phyloP scores from a whole-genome alignment of 2,797 vertebrate species.

The Tenualosa ilisha region DNA sequence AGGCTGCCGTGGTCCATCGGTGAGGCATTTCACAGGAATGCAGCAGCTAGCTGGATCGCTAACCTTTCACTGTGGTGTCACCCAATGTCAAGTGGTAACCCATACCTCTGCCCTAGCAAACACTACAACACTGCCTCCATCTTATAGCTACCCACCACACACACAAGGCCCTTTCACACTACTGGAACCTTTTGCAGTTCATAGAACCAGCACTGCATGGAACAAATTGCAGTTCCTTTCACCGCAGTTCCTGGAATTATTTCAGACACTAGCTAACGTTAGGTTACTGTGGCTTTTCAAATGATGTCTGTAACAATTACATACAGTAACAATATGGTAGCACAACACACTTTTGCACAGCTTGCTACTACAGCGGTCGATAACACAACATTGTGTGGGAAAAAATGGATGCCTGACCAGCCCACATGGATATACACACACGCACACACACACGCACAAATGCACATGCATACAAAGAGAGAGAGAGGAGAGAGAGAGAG shows the following conservation, averaged over 20 bases:
- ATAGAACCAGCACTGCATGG: too few species aligned
- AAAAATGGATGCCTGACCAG: neutral
- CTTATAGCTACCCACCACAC: neutral
- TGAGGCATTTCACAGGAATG: conserved; percentile 13
- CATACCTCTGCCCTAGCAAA: neutral
- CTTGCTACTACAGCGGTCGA: neutral
- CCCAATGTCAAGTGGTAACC: neutral
- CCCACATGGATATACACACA: neutral
- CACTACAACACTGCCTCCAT: neutral
- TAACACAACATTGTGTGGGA: neutral
- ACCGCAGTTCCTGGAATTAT: too few species aligned
- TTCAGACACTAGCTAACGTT: too few species aligned
- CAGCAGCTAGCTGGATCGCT: neutral
- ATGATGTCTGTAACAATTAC: neutral
- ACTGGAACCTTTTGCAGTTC: too few species aligned
- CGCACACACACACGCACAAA: too few species aligned
- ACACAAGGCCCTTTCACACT: too few species aligned
- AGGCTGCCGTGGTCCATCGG: neutral
- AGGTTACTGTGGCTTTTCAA: neutral
- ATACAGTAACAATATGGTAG: neutral
- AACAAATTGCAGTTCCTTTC: too few species aligned
- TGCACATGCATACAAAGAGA: too few species aligned
- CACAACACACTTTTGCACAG: neutral
- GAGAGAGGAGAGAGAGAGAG: too few species aligned
- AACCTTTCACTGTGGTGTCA: neutral